phyloP scores from a whole-genome alignment of 2,113 vertebrate genomes.

The Pao palembangensis region DNA sequence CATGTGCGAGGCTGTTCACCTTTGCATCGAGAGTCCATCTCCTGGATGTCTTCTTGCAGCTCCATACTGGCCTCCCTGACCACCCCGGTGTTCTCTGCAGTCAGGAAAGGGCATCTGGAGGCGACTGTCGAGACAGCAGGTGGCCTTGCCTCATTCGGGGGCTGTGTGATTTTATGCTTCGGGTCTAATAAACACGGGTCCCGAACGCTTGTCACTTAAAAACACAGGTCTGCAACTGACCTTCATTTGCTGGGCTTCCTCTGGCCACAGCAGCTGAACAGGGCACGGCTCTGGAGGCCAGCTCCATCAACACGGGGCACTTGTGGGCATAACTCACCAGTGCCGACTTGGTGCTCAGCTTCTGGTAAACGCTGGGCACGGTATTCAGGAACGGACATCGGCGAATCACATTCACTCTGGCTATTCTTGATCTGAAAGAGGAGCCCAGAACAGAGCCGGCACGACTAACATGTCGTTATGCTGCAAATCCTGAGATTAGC shows the following conservation, averaged over 20 bases:
- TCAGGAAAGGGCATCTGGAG: conserved; percentile 88
- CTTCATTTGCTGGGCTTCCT: conserved; percentile 59
- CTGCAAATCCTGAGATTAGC: neutral
- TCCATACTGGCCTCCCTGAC: conserved; percentile 83
- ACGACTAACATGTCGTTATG: neutral
- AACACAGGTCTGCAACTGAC: conserved; percentile 62
- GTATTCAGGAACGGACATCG: conserved; percentile 86
- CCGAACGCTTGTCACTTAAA: neutral
- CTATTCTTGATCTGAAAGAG: conserved; percentile 16
- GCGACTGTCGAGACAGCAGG: conserved; percentile 60
- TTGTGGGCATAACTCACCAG: conserved; percentile 82
- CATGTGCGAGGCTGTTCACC: conserved; percentile 59
- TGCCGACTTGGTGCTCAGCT: conserved; percentile 80
- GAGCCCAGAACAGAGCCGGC: neutral
- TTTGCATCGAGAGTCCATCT: conserved; percentile 73
- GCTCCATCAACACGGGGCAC: conserved; percentile 88
- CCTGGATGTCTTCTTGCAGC: conserved; percentile 86
- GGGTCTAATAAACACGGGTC: conserved; percentile 6
- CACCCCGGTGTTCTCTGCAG: conserved; percentile 81
- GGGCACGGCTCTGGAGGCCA: conserved; percentile 72
- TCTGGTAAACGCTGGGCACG: conserved; percentile 81
- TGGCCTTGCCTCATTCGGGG: conserved; percentile 53
- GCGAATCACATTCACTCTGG: conserved; percentile 81
- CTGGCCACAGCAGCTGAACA: conserved; percentile 71
- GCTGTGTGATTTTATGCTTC: conserved; percentile 37